phyloP scores from a whole-genome alignment of 2,888 invertebrate genomes.

The Drosophila demipolita region DNA sequence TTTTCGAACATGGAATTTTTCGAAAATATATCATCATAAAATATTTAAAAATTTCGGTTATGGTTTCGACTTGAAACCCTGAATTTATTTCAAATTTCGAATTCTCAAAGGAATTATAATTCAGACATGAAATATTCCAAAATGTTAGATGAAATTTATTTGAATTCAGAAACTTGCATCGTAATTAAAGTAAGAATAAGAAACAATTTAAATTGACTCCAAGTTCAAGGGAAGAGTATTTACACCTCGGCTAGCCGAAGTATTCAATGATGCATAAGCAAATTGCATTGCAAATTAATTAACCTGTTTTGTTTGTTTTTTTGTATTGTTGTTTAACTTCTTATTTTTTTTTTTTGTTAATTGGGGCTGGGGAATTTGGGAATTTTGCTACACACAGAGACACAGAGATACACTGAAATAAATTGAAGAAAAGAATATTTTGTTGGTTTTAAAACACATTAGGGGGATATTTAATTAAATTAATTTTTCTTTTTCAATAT shows the following conservation, averaged over 20 bases:
- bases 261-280: neutral
- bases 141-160: neutral
- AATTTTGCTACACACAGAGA: slow-evolving; percentile 74
- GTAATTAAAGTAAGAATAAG: neutral
- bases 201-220: neutral
- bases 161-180: neutral
- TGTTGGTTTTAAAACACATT: slow-evolving; percentile 64
- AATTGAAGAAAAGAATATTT: slow-evolving; percentile 73
- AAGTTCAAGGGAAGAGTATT: slow-evolving; percentile 19
- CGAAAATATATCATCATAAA: neutral
- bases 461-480: slow-evolving; percentile 43
- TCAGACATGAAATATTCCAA: neutral
- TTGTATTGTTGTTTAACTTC: slow-evolving; percentile 26
- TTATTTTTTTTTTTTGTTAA: slow-evolving; percentile 23
- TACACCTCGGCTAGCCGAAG: slow-evolving; percentile 41
- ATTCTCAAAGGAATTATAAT: neutral
- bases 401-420: slow-evolving; percentile 80
- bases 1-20: neutral
- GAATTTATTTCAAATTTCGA: neutral
- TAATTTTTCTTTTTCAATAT: neutral
- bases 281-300: slow-evolving; percentile 2
- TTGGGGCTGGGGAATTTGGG: slow-evolving; percentile 56
- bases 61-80: neutral
- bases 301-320: slow-evolving; percentile 22
- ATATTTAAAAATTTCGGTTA: neutral